Evolutionary conservation across 2,888 invertebrate genomes (phyloP), one percentile per base, ranked within the genome.

Genomic region (Gastracanthus pulcherrimus): DNA sequence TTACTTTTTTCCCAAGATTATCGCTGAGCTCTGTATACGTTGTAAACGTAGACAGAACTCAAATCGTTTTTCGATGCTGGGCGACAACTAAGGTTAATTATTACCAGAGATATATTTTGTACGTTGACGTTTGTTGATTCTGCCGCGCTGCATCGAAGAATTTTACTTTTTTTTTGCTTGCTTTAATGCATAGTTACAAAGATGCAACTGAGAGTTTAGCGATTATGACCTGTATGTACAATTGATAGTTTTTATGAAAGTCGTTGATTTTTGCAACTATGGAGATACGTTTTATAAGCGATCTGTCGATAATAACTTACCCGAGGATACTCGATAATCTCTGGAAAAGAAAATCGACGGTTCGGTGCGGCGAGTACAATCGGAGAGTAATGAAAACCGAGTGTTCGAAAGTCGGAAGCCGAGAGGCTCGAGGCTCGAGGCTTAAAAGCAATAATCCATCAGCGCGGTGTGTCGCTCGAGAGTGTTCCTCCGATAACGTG

Each of bases 401-500:
- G 58, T 51, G n/a, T n/a, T n/a, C n/a, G n/a, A n/a, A n/a, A n/a
- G n/a, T n/a, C n/a, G n/a, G n/a, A n/a, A n/a, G n/a, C n/a, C n/a
- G n/a, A n/a, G n/a, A n/a, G n/a, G n/a, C n/a, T 72, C 13, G 11
- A 45, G 23, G 29, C 3, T 62, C n/a, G 16, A 41, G 75, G 41
- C 38, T 60, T 55, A 16, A 67, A 45, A 82, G 41, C 31, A 31
- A 67, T 60, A 69, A 69, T 72, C 62, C 38, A 70, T 78, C 41
- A 36, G 71, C 38, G 82, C 74, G 70, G 69, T 78, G 80, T 81
- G 81, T 81, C 76, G 76, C 19, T 77, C 77, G 78, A 77, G 3
- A 77, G 72, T n/a, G n/a, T 83, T 78, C 76, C 80, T 82, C 64
- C 55, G 72, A 81, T 81, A 80, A 80, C 64, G 69, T 80, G 83